A percentile compares a stretch with the other conserved stretches of the same genome.
These are phyloP conservation scores for Pachypeltis micranthus DNA, from an alignment of 1,140 invertebrate genomes.

Conservation along the genomic window DNA sequence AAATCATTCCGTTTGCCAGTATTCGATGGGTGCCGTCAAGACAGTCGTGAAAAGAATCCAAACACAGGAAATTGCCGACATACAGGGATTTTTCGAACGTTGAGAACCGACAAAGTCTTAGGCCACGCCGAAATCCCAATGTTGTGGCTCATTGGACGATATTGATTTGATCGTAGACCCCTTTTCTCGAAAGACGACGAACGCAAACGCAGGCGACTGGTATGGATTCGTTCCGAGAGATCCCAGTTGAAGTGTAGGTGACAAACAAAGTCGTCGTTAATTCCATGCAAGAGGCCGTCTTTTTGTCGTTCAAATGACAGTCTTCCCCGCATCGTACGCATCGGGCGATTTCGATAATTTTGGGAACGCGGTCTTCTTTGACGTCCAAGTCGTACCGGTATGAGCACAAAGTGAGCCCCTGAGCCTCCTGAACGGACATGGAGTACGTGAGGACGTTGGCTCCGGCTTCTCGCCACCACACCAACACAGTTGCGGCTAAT, in stretches of 20 bases:
- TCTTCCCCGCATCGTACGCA: not conserved
- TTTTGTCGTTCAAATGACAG: not conserved
- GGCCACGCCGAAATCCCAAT: too few species aligned
- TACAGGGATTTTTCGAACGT: too few species aligned
- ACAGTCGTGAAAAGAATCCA: too few species aligned
- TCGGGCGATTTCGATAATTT: not conserved
- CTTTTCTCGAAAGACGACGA: not conserved
- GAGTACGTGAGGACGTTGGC: too few species aligned
- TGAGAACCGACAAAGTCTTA: too few species aligned
- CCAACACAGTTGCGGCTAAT: not conserved
- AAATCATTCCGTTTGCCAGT: too few species aligned
- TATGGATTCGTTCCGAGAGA: not conserved
- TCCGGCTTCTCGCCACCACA: too few species aligned
- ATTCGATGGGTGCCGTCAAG: too few species aligned
- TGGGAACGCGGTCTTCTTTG: not conserved
- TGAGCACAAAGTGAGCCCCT: not conserved
- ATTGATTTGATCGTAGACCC: not conserved
- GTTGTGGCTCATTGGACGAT: not conserved
- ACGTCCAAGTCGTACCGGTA: not conserved
- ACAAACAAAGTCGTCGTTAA: not conserved
- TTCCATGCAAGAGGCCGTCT: not conserved
- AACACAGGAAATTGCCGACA: too few species aligned
- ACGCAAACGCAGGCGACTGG: not conserved
- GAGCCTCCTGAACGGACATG: not conserved
- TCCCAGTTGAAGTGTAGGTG: not conserved